A percentile compares a stretch with the other conserved stretches of the same genome.
These are phyloP conservation scores for Eristalis arbustorum DNA, from an alignment of 2,888 invertebrate species.

Conservation along the genomic window DNA sequence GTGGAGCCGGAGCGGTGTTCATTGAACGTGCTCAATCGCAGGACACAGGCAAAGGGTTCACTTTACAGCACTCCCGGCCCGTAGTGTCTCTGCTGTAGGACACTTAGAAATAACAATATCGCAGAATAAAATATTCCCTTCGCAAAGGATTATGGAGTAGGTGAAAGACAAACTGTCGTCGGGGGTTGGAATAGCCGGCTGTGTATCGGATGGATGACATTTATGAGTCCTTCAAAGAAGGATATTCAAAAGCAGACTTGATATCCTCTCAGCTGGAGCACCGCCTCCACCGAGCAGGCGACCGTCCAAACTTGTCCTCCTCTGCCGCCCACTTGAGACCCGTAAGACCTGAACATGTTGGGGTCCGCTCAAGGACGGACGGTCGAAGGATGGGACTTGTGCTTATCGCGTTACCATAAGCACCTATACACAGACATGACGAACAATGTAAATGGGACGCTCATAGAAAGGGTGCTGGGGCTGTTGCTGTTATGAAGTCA, in stretches of 20 bases:
- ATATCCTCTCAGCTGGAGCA: slow-evolving; percentile 46
- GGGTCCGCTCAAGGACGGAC: background rate
- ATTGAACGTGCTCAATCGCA: slow-evolving; percentile 44
- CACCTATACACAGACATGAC: slow-evolving; percentile 17
- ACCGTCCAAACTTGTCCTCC: slow-evolving; percentile 29
- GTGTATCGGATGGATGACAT: slow-evolving; percentile 56
- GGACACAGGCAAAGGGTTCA: slow-evolving; percentile 32
- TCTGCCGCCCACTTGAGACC: slow-evolving; percentile 32
- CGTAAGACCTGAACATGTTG: slow-evolving; percentile 19
- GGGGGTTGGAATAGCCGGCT: slow-evolving; percentile 19
- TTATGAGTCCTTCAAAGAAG: slow-evolving; percentile 55
- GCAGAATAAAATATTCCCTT: slow-evolving; percentile 55
- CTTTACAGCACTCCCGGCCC: slow-evolving; percentile 18
- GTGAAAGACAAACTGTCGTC: slow-evolving; percentile 51
- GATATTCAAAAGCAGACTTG: slow-evolving; percentile 61
- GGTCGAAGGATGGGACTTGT: slow-evolving; percentile 33
- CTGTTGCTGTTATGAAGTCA: slow-evolving; percentile 51
- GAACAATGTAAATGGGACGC: slow-evolving; percentile 3
- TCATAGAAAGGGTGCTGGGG: slow-evolving; percentile 16
- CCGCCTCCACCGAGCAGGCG: slow-evolving; percentile 13
- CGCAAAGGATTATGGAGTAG: slow-evolving; percentile 50
- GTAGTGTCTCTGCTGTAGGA: background rate
- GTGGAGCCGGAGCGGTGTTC: slow-evolving; percentile 20
- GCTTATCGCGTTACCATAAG: slow-evolving; percentile 49
- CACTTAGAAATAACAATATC: slow-evolving; percentile 47